A percentile compares a stretch with the other conserved stretches of the same genome.
Evolutionary conservation across 2,888 invertebrate genomes (phyloP).

Genomic region (Agriopis leucophaearia): DNA sequence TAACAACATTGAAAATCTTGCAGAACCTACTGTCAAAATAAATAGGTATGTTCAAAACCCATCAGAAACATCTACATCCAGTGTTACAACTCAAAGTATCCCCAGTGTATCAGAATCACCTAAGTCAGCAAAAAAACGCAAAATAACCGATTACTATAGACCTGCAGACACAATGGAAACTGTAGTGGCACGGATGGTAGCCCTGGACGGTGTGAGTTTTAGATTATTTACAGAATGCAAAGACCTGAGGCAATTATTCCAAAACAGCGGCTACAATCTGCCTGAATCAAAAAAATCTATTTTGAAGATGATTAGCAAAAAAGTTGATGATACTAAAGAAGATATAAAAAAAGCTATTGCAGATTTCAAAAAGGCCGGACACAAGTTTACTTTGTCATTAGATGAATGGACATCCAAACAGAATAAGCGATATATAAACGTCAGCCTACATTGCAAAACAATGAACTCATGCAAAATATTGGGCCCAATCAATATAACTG

Average conservation of each 20-base stretch:
- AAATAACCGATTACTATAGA: background rate
- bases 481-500: background rate
- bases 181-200: slow-evolving; percentile 1
- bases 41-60: background rate
- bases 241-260: background rate
- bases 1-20: background rate
- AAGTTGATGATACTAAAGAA: background rate
- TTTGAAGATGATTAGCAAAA: background rate
- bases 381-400: slow-evolving; percentile 4
- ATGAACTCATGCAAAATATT: background rate
- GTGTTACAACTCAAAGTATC: background rate
- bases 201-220: background rate
- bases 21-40: background rate
- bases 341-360: background rate
- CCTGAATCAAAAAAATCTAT: background rate
- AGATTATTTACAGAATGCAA: background rate
- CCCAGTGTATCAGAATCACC: background rate
- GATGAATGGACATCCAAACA: background rate
- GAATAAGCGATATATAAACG: background rate
- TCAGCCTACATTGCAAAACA: slow-evolving; percentile 4
- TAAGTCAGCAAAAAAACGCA: slow-evolving; percentile 1
- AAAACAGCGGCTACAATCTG: slow-evolving; percentile 5
- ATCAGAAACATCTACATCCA: background rate
- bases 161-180: slow-evolving; percentile 6
- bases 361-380: background rate